Percentiles rank a stretch among this genome's conserved stretches.
Evolutionary conservation across 2,888 invertebrate species (phyloP).

Genomic region (Pherbina coryleti): DNA sequence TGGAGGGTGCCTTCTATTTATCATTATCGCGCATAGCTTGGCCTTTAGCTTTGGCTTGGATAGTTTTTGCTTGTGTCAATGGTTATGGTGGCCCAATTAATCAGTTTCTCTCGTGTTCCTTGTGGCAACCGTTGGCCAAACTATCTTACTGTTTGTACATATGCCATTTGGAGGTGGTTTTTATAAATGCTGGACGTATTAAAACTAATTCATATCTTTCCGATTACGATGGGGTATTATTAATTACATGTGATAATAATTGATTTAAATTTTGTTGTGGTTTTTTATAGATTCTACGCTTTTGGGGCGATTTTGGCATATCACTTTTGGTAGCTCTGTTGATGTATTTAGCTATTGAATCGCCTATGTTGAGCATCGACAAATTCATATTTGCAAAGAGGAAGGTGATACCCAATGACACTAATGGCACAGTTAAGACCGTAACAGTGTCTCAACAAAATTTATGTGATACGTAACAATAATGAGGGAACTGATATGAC

Average conservation of each 20-base stretch:
- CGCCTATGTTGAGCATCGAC: slow-evolving; percentile 42
- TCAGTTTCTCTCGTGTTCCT: slow-evolving; percentile 57
- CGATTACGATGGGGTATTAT: slow-evolving; percentile 58
- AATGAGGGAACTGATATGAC: too few species aligned
- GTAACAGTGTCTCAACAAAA: slow-evolving; percentile 11
- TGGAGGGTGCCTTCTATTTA: slow-evolving; percentile 59
- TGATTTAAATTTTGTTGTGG: background rate
- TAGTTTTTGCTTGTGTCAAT: slow-evolving; percentile 62
- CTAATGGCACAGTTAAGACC: too few species aligned
- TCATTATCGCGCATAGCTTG: slow-evolving; percentile 59
- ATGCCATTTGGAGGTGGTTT: slow-evolving; percentile 55
- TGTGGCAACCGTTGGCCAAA: slow-evolving; percentile 62
- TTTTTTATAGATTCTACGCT: slow-evolving; percentile 51
- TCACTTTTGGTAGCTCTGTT: slow-evolving; percentile 48
- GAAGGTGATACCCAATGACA: background rate
- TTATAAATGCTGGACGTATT: slow-evolving; percentile 45
- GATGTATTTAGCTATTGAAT: slow-evolving; percentile 42
- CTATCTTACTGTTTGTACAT: slow-evolving; percentile 62
- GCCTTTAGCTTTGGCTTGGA: slow-evolving; percentile 60
- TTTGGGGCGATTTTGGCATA: slow-evolving; percentile 61
- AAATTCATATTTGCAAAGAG: background rate
- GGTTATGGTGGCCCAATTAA: slow-evolving; percentile 61
- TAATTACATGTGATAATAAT: background rate
- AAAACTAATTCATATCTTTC: slow-evolving; percentile 55
- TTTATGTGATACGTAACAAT: background rate